Evolutionary conservation across 1,140 invertebrate species (phyloP), one percentile per base, ranked within the genome.

Genomic region (Drosophila oshimai): DNA sequence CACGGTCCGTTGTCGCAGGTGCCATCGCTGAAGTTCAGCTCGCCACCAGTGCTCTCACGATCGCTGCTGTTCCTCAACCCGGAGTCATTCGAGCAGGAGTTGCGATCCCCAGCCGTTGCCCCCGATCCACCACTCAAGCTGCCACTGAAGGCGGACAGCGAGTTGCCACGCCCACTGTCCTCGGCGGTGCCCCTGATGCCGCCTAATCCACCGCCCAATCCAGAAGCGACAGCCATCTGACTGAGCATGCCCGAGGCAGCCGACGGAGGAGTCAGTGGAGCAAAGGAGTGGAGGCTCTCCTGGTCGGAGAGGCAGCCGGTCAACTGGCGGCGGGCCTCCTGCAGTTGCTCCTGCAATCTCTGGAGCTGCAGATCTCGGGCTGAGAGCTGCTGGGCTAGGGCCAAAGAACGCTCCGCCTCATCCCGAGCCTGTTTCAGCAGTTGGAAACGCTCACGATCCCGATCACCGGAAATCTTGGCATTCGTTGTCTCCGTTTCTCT

Each of bases 381-480:
- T 69, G 96, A 96, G 3, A 98, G 93, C 81, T 97, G 96, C 17
- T 97, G 95, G 9, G 96, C 96, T 6, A 98, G 92, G 49, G 95
- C 94, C 46, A 98, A 93, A 12, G 96, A 96, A 58, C 97, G 92
- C 91, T 98, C 97, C 0, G 97, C 95, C 72, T 98, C 96, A 88
- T 98, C 97, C 28, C 96, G 92, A 0, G 97, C 97, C 80, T 97
- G 96, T 75, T 96, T 94, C 62, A 98, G 90, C 44, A 98, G 93
- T 70, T 95, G 96, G 93, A 97, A 98, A 31, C 97, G 94, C 89
- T 98, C 97, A 17, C 96, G 93, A 89, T 98, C 97, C 1, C 95
- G 92, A 76, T 97, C 96, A 0, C 97, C 96, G 1, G 96, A 93
- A 84, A 98, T 95, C 20, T 93, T 93, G 1, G 94, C 94, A 70